Conservation (phyloP, 2,797 vertebrate genomes). For the Gymnothorax javanicus region DNA sequence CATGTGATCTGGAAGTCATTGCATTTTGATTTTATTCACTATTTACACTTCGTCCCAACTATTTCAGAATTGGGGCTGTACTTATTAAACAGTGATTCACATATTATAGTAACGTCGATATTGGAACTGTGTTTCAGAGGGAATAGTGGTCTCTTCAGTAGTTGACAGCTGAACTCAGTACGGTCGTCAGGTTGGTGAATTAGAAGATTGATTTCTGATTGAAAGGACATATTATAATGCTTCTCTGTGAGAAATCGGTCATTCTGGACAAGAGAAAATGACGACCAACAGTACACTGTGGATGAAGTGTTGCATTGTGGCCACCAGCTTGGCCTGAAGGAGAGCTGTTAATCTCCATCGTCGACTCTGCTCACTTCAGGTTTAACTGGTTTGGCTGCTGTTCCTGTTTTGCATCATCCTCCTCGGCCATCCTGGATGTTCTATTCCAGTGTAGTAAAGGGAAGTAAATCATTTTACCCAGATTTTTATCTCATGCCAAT, state of each 20-base stretch:
- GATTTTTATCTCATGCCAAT: neutral
- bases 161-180: neutral
- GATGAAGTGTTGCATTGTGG: neutral
- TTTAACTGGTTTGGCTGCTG: neutral
- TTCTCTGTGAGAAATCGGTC: neutral
- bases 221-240: neutral
- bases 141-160: neutral
- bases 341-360: neutral
- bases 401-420: slow-evolving; percentile 57
- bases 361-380: neutral
- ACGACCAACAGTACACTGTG: neutral
- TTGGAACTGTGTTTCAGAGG: neutral
- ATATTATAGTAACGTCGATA: neutral
- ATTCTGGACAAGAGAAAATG: neutral
- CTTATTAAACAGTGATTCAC: no score
- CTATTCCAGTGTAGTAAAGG: slow-evolving; percentile 79
- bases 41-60: no score
- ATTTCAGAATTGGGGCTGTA: no score
- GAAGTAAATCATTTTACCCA: neutral
- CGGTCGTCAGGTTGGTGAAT: neutral
- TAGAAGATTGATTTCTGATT: neutral
- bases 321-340: neutral
- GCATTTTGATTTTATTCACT: no score
- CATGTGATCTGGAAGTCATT: no score
- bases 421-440: slow-evolving; percentile 74